Base-by-base conservation (phyloP, 2,888 invertebrate genomes). In the Electrophaes corylata region DNA sequence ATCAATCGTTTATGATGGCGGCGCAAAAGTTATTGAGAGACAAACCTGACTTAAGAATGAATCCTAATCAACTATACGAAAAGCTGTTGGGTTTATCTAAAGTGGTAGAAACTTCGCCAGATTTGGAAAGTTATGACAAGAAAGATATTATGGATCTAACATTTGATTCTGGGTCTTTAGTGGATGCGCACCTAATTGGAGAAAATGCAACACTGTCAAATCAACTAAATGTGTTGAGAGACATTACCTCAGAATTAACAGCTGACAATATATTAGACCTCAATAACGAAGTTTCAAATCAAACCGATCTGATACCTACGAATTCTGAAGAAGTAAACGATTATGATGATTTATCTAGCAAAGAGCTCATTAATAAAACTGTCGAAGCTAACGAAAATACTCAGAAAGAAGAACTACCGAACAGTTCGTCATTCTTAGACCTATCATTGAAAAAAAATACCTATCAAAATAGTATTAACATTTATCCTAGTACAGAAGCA, bases 171-270 rank as follows among this genome's bases (percentile, higher is more conserved):
- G 84, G 83, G 0, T 70, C 79, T 29, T 72, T 86, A 35, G 60
- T 86, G 2, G 76, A 77, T 51, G 82, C 87, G 1, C 81, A 79
- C 64, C 48, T 86, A 18, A 40, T 82, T 1, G 69, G 71, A 29
- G 69, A 67, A 3, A 69, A 71, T 11, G 53, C 11, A 20, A 35
- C 29, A 11, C 33, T 64, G 39, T 33, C 39, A 12, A 29, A 45
- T 4, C 26, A 57, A n/a, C 31, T 64, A 1, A 35, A 60, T 23
- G 40, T 29, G 12, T 40, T 62, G 26, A 60, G 47, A 52, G 20
- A 70, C 50, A 51, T 52, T 33, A 45, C 66, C 53, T 43, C 48
- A 40, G 58, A 64, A 37, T 47, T 58, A 12, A 43, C 56, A 31
- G 16, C 57, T 6, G 60, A 62, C 8, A 55, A 62, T 6, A 29